Percentiles rank a stretch among this genome's conserved stretches.
Conservation (phyloP, 1,140 invertebrate genomes). For the Trinorchestia longiramus region DNA sequence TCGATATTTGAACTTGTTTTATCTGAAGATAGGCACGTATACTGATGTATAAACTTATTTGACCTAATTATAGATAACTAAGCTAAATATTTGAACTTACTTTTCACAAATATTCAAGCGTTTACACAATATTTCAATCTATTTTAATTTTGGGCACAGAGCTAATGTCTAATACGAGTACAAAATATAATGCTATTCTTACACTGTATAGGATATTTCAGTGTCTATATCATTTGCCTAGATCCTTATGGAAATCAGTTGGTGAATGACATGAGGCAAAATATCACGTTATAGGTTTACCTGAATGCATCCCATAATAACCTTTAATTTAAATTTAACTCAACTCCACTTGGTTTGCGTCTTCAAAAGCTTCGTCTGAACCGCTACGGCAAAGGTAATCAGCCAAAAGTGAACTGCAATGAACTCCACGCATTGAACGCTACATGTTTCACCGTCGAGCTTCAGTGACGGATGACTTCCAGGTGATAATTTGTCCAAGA, state of each 20-base stretch:
- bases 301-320: neutral
- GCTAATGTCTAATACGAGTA: too few relatives aligned
- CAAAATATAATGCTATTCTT: too few relatives aligned
- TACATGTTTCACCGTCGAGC: neutral
- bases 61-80: neutral
- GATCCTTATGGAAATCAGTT: neutral
- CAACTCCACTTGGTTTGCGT: neutral
- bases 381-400: neutral
- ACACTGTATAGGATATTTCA: neutral
- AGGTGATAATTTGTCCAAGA: neutral
- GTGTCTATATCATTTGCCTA: neutral
- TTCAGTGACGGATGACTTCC: slow-evolving; percentile 4
- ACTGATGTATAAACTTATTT: too few relatives aligned
- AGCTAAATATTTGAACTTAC: neutral
- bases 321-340: neutral
- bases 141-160: too few relatives aligned
- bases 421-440: neutral
- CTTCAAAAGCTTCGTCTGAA: neutral
- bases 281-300: neutral
- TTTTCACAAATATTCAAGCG: neutral
- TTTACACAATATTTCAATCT: too few relatives aligned
- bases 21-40: too few relatives aligned
- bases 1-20: neutral
- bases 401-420: neutral
- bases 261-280: neutral